Conservation (phyloP, 2,113 vertebrate genomes). For the Lamprologus lemairii region DNA sequence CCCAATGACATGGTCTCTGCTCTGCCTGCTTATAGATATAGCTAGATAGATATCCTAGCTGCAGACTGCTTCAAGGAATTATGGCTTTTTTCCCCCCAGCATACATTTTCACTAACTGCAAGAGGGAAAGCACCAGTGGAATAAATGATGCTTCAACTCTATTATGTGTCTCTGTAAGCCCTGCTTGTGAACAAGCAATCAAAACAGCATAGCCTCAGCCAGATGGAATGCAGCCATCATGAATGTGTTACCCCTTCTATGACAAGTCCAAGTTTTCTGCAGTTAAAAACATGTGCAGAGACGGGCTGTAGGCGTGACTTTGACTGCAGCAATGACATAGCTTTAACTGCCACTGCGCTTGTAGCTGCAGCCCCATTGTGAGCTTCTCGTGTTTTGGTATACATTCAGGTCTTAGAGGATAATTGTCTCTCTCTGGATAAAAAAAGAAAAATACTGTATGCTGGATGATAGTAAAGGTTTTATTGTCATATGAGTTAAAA, state of each 20-base stretch:
- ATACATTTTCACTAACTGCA: background rate
- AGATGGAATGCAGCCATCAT: background rate
- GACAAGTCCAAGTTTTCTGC: background rate
- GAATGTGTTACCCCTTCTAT: background rate
- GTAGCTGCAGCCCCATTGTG: background rate
- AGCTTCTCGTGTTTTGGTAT: background rate
- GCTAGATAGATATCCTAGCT: background rate
- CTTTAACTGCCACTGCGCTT: no score
- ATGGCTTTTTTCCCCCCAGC: accelerated
- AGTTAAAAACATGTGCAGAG: background rate
- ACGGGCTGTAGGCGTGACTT: background rate
- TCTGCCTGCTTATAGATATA: background rate
- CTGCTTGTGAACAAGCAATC: background rate
- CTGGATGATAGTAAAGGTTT: background rate
- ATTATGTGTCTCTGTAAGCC: background rate
- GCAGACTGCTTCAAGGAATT: background rate
- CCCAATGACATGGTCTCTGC: background rate
- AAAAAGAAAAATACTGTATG: no score
- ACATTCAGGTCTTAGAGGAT: background rate
- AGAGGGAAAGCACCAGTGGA: background rate
- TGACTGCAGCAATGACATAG: background rate
- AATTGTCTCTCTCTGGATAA: background rate
- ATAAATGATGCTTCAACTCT: background rate
- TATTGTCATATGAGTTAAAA: background rate
- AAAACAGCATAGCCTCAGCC: background rate